Percentiles rank a stretch among this genome's conserved stretches.
phyloP scores from a whole-genome alignment of 2,113 vertebrate species.

The Ramphastos sulfuratus region DNA sequence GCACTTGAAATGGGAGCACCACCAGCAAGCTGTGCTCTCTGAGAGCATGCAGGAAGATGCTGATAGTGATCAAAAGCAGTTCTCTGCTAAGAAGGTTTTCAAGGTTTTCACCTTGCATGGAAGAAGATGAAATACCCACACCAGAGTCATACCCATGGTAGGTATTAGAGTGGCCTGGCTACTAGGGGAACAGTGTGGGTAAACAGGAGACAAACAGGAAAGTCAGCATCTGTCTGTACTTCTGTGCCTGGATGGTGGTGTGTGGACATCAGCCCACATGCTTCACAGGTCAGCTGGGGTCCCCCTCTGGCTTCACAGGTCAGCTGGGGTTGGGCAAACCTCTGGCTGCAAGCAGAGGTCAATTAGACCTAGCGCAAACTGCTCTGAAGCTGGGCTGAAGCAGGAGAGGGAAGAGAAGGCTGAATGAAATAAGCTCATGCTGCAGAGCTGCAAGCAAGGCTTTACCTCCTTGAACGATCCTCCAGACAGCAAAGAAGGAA shows the following conservation, averaged over 20 bases:
- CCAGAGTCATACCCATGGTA: neutral
- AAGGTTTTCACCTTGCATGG: neutral
- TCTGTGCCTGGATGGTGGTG: neutral
- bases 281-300: neutral
- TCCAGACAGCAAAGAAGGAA: constrained; percentile 87
- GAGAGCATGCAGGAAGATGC: neutral
- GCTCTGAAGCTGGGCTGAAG: neutral
- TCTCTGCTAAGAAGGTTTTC: neutral
- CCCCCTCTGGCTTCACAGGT: too few relatives aligned
- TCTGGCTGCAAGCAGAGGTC: neutral
- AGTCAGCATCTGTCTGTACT: neutral
- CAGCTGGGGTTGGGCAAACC: neutral
- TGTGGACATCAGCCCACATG: neutral
- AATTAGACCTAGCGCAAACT: neutral
- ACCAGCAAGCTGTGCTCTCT: neutral
- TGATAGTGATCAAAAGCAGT: neutral
- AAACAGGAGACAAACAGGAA: neutral
- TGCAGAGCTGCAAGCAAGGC: neutral
- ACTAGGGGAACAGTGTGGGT: neutral
- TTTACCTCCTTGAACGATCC: constrained; percentile 84
- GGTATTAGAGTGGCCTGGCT: neutral
- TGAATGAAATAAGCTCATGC: neutral
- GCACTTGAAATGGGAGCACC: neutral
- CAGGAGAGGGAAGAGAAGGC: neutral
- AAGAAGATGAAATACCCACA: neutral